A percentile compares a stretch with the other conserved stretches of the same genome.
phyloP scores from a whole-genome alignment of 30 jellyfish, hydroid and myxozoan genomes.

The Cassiopea andromeda region DNA sequence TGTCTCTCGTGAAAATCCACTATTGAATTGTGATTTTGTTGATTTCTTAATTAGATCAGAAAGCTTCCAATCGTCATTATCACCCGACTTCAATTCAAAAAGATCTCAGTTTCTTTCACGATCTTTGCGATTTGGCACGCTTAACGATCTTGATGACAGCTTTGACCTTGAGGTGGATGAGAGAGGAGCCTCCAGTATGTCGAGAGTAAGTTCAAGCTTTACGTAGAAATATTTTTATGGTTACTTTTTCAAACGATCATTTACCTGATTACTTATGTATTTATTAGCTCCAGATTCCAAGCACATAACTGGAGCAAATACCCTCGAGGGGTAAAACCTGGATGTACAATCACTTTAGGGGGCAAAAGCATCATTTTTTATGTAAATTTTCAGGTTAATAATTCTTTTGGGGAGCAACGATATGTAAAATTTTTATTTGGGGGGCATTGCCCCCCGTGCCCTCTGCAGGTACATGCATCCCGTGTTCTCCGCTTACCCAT shows the following conservation, averaged over 20 bases:
- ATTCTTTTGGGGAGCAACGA: too few relatives aligned
- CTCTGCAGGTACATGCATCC: too few relatives aligned
- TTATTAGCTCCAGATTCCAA: too few relatives aligned
- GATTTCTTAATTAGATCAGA: neutral
- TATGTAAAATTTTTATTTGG: too few relatives aligned
- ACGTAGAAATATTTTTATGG: neutral
- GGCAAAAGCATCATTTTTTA: too few relatives aligned
- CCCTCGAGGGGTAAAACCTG: too few relatives aligned
- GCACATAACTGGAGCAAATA: too few relatives aligned
- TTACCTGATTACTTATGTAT: neutral
- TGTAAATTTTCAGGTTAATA: too few relatives aligned
- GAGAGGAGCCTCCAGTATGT: slow-evolving; percentile 44
- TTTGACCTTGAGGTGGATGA: slow-evolving; percentile 63
- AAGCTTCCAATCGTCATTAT: neutral
- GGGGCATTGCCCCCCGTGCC: too few relatives aligned
- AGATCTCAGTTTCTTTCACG: slow-evolving; percentile 64
- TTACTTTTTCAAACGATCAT: neutral
- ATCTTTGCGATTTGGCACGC: slow-evolving; percentile 52
- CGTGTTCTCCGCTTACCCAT: too few relatives aligned
- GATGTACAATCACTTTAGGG: too few relatives aligned
- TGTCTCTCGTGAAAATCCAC: neutral
- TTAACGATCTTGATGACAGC: slow-evolving; percentile 60
- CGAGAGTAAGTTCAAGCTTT: slow-evolving; percentile 40
- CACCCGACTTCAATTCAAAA: slow-evolving; percentile 50
- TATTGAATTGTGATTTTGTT: neutral